Evolutionary conservation across 2,888 invertebrate species (phyloP).

Genomic region (Epinotia brunnichana): DNA sequence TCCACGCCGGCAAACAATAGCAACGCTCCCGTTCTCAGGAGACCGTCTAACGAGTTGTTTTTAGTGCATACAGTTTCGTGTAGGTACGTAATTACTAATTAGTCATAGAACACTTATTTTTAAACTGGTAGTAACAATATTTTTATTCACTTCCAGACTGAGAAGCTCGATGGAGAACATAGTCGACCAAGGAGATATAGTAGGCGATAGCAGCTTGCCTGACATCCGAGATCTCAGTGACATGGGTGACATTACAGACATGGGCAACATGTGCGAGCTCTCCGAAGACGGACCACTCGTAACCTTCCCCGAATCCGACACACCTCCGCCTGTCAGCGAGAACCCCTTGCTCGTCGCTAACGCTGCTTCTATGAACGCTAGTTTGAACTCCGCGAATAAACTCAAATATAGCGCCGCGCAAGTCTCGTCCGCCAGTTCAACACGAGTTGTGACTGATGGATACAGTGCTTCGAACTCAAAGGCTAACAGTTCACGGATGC

Average conservation of each 20-base stretch:
- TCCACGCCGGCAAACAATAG: slow-evolving; percentile 79
- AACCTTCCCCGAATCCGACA: slow-evolving; percentile 91
- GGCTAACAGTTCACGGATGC: slow-evolving; percentile 77
- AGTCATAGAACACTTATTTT: slow-evolving; percentile 25
- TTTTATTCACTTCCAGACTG: slow-evolving; percentile 77
- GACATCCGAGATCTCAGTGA: slow-evolving; percentile 80
- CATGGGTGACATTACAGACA: slow-evolving; percentile 78
- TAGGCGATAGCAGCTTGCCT: slow-evolving; percentile 73
- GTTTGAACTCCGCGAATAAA: slow-evolving; percentile 83
- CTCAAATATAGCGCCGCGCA: slow-evolving; percentile 93
- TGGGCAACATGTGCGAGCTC: slow-evolving; percentile 78
- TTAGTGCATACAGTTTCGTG: slow-evolving; percentile 26
- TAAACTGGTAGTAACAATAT: slow-evolving; percentile 12
- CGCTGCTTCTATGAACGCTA: slow-evolving; percentile 70
- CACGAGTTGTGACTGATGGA: slow-evolving; percentile 91
- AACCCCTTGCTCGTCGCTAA: slow-evolving; percentile 77
- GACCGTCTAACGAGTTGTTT: slow-evolving; percentile 42
- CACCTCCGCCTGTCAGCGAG: slow-evolving; percentile 84
- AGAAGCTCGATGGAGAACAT: slow-evolving; percentile 91
- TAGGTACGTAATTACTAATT: slow-evolving; percentile 31
- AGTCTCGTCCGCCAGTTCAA: slow-evolving; percentile 88
- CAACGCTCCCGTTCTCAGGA: slow-evolving; percentile 67
- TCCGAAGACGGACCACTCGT: slow-evolving; percentile 87
- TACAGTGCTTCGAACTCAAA: slow-evolving; percentile 88
- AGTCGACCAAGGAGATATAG: slow-evolving; percentile 85